These are phyloP conservation scores for Poeciliopsis turrubarensis DNA, from an alignment of 2,113 vertebrate genomes.

Conservation along the genomic window DNA sequence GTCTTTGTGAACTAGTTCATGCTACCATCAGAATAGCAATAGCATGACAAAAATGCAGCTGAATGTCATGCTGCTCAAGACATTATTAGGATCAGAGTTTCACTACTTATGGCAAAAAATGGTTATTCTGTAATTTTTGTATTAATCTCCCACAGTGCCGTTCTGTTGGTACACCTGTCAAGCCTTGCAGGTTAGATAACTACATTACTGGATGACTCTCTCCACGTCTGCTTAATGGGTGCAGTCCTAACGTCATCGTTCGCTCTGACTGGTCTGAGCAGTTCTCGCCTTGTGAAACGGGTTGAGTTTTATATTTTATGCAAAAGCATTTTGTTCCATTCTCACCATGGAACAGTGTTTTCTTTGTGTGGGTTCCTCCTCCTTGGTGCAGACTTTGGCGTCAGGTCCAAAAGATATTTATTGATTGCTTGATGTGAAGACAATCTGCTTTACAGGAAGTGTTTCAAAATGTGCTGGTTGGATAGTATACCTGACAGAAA, in stretches of 20 bases:
- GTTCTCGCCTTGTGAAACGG: constrained; percentile 35
- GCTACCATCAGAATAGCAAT: no score
- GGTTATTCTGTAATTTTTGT: not conserved
- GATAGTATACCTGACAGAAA: not conserved
- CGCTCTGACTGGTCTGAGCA: constrained; percentile 32
- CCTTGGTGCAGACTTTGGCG: not conserved
- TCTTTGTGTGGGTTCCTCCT: not conserved
- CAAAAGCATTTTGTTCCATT: constrained; percentile 4
- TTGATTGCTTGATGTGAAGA: not conserved
- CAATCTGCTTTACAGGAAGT: not conserved
- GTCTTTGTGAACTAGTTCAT: no score
- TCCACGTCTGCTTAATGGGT: not conserved
- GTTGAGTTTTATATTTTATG: constrained; percentile 16
- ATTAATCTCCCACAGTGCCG: not conserved
- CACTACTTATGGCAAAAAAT: not conserved
- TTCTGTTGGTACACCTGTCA: not conserved
- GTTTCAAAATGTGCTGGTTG: not conserved
- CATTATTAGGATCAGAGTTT: not conserved
- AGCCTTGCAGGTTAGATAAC: not conserved
- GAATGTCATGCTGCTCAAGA: no score
- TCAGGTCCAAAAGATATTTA: not conserved
- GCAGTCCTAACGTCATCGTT: constrained; percentile 11
- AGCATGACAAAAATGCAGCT: no score
- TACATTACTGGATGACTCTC: not conserved
- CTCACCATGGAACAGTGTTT: not conserved